Conservation (phyloP, 2,113 vertebrate species). For the Engraulis encrasicolus region DNA sequence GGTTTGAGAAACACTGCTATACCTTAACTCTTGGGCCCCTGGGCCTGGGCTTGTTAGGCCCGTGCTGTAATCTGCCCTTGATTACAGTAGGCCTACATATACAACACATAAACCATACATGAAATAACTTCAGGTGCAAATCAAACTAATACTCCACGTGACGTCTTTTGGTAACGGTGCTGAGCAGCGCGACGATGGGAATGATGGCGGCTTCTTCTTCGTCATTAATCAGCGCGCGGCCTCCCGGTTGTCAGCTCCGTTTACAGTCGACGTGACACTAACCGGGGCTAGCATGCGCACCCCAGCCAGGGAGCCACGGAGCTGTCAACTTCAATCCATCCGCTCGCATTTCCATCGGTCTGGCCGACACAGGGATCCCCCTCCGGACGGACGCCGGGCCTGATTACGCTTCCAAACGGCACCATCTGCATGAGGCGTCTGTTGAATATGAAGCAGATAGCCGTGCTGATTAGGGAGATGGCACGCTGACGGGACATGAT, state of each 20-base stretch:
- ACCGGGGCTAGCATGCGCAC: conserved; percentile 68
- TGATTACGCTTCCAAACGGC: neutral
- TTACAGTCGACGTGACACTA: conserved; percentile 70
- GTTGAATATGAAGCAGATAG: neutral
- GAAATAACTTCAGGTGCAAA: no score
- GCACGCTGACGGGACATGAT: neutral
- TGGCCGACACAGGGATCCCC: neutral
- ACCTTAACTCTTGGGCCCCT: no score
- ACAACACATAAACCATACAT: no score
- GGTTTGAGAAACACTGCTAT: no score
- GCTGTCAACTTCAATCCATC: conserved; percentile 71
- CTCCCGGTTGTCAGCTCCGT: conserved; percentile 62
- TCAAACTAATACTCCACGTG: no score
- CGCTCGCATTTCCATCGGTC: conserved; percentile 23
- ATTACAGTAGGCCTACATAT: no score
- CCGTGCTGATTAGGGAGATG: neutral
- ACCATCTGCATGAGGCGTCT: neutral
- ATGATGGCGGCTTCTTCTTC: no score
- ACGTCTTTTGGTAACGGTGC: no score
- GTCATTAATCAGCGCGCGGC: conserved; percentile 56
- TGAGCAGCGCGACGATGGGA: no score
- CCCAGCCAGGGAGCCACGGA: conserved; percentile 62
- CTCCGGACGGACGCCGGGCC: neutral
- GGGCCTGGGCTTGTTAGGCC: no score
- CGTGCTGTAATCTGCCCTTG: no score